phyloP scores from a whole-genome alignment of 2,113 vertebrate genomes.

The Vireo altiloquus region DNA sequence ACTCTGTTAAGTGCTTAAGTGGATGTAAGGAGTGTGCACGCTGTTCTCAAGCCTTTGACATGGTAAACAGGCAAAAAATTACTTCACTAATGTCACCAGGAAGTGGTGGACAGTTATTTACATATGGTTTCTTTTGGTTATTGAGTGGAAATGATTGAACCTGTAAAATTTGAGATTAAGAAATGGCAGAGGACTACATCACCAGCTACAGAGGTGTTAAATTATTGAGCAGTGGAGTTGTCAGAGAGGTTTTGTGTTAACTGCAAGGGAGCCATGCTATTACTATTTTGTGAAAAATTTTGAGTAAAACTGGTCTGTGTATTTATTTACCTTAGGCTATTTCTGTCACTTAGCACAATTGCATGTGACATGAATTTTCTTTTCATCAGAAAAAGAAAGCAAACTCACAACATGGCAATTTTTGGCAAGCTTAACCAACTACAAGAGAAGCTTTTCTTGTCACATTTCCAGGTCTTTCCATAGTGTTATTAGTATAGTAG shows the following conservation, averaged over 20 bases:
- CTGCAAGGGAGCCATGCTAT: neutral
- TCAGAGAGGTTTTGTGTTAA: neutral
- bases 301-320: neutral
- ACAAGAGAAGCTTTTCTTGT: constrained; percentile 11
- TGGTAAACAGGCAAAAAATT: neutral
- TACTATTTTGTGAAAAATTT: neutral
- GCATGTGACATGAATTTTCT: neutral
- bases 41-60: constrained; percentile 1
- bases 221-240: neutral
- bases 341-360: neutral
- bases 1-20: constrained; percentile 51
- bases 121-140: neutral
- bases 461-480: constrained; percentile 14
- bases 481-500: neutral
- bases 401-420: neutral
- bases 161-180: neutral
- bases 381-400: constrained; percentile 9
- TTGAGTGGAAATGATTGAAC: neutral
- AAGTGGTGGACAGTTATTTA: neutral
- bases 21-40: neutral
- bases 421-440: constrained; percentile 4
- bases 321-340: constrained; percentile 23
- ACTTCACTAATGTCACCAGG: neutral
- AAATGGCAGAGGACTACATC: neutral
- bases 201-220: neutral